Percentiles rank a stretch among this genome's conserved stretches.
Evolutionary conservation across 2,797 vertebrate genomes (phyloP).

Genomic region (Xenentodon cancila): DNA sequence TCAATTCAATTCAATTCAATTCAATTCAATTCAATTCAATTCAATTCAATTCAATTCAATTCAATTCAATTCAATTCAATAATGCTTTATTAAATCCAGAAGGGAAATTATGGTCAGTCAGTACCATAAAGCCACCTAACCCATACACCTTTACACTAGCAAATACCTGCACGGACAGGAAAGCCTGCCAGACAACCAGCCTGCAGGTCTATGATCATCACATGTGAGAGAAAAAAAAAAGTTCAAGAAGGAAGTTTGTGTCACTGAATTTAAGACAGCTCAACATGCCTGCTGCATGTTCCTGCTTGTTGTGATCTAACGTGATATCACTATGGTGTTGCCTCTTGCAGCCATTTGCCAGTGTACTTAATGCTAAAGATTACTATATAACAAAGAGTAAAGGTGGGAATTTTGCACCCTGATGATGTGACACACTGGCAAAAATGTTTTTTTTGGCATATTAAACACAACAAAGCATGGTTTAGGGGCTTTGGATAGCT

Average conservation of each 20-base stretch:
- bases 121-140: too few relatives aligned
- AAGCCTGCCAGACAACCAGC: conserved; percentile 28
- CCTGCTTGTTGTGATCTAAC: conserved; percentile 10
- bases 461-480: conserved; percentile 3
- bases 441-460: conserved; percentile 19
- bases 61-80: too few relatives aligned
- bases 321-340: conserved; percentile 12
- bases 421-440: not conserved
- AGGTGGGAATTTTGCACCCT: not conserved
- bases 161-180: conserved; percentile 39
- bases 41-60: too few relatives aligned
- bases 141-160: conserved; percentile 26
- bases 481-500: conserved; percentile 20
- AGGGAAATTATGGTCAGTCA: too few relatives aligned
- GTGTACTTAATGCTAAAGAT: not conserved
- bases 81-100: too few relatives aligned
- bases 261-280: conserved; percentile 11
- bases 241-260: conserved; percentile 24
- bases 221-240: conserved; percentile 5
- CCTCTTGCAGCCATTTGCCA: conserved; percentile 4
- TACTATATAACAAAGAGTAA: not conserved
- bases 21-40: too few relatives aligned
- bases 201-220: conserved; percentile 31
- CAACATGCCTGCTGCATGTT: conserved; percentile 25
- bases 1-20: too few relatives aligned